A percentile compares a stretch with the other conserved stretches of the same genome.
Conservation (phyloP, 2,797 vertebrate species). For the Falco naumanni region DNA sequence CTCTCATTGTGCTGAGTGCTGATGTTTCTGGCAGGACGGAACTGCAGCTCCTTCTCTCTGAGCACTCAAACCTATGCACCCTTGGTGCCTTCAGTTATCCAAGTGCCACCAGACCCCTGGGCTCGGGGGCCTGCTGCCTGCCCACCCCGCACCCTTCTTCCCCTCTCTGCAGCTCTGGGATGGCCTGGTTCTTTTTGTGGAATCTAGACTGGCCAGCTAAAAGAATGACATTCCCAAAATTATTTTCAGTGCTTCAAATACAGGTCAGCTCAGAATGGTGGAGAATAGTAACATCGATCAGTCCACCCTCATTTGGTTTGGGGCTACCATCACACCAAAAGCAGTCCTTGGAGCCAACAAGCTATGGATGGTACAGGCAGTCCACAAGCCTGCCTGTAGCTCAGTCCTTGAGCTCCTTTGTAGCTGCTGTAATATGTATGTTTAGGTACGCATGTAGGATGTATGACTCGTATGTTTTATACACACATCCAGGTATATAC, state of each 20-base stretch:
- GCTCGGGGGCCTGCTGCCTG: background rate
- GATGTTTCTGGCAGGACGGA: background rate
- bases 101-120: background rate
- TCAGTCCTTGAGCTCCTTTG: background rate
- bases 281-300: accelerated
- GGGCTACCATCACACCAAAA: background rate
- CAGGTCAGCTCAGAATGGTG: background rate
- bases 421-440: background rate
- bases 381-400: background rate
- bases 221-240: background rate
- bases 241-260: background rate
- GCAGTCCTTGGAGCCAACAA: background rate
- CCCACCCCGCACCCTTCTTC: background rate
- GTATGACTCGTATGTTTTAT: background rate
- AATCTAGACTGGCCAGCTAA: background rate
- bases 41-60: background rate
- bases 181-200: background rate
- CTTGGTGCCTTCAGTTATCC: background rate
- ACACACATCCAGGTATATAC: background rate
- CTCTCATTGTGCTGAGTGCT: background rate
- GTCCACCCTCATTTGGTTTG: background rate
- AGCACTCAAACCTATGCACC: background rate
- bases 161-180: background rate
- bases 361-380: accelerated
- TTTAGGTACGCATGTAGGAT: background rate